Conservation (phyloP, 2,113 vertebrate genomes). For the Bujurquina vittata region DNA sequence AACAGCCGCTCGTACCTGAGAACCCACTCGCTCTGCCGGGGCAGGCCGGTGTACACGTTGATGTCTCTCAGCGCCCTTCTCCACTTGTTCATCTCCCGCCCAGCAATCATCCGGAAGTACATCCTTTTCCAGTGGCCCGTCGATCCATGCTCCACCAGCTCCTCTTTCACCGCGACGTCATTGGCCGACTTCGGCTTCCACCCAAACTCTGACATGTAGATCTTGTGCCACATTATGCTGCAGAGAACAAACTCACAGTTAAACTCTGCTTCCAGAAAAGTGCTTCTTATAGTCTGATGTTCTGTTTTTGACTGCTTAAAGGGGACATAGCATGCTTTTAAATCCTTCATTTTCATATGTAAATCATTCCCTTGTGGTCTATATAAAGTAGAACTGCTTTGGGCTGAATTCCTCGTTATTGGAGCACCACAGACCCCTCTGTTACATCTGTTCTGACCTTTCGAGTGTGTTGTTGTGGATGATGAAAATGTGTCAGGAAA, state of each 20-base stretch:
- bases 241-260: neutral
- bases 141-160: neutral
- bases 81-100: conserved; percentile 44
- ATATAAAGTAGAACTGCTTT: too few species aligned
- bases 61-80: conserved; percentile 25
- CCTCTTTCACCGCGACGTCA: accelerated
- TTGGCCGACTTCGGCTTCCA: conserved; percentile 19
- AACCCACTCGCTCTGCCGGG: conserved; percentile 8
- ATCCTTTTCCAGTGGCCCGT: conserved; percentile 53
- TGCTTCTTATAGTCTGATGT: too few species aligned
- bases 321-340: too few species aligned
- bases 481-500: too few species aligned
- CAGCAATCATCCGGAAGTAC: conserved; percentile 31
- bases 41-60: conserved; percentile 42
- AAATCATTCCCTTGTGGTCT: too few species aligned
- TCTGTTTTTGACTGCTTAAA: too few species aligned
- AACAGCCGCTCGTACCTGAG: conserved; percentile 50
- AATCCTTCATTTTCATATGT: too few species aligned
- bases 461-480: too few species aligned
- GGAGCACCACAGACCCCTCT: too few species aligned
- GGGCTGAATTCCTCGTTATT: too few species aligned
- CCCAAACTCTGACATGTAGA: conserved; percentile 49
- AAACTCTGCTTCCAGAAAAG: neutral
- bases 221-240: conserved; percentile 47
- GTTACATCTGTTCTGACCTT: too few species aligned